Evolutionary conservation across 2,797 vertebrate species (phyloP).

Genomic region (Adelosebastes latens): DNA sequence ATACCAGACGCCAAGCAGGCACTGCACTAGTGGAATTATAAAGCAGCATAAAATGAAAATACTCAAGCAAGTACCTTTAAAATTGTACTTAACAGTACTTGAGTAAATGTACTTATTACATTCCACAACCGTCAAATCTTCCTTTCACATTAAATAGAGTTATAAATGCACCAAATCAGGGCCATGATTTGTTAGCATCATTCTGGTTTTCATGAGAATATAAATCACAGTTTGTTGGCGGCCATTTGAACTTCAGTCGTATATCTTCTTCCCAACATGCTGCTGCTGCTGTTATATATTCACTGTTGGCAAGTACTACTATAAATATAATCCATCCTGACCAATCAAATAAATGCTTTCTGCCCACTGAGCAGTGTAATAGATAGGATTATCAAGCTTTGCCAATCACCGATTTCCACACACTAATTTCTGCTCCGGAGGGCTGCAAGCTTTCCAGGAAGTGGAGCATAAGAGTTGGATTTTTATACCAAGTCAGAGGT

Average conservation of each 20-base stretch:
- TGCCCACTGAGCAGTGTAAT: constrained; percentile 62
- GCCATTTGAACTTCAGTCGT: not conserved
- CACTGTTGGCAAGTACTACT: constrained; percentile 29
- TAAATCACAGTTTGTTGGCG: not conserved
- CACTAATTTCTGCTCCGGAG: constrained; percentile 31
- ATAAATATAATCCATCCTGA: constrained; percentile 54
- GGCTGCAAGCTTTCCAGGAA: constrained; percentile 30
- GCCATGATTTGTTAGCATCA: not conserved
- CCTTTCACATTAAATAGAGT: not conserved
- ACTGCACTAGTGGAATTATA: not conserved
- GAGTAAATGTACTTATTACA: not conserved
- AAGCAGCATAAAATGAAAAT: not conserved
- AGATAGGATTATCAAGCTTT: constrained; percentile 58
- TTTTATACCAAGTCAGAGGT: constrained; percentile 18
- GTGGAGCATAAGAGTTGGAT: constrained; percentile 39
- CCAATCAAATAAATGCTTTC: constrained; percentile 57
- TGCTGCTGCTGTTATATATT: constrained; percentile 18
- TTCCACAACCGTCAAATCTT: not conserved
- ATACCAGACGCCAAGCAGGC: not conserved
- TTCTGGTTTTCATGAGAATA: not conserved
- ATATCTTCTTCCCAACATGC: not conserved
- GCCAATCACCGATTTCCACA: constrained; percentile 54
- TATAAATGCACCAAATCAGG: not conserved
- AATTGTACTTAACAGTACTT: not conserved
- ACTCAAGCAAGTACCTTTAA: not conserved